Conservation (phyloP, 2,113 vertebrate species). For the Ailurus styani region DNA sequence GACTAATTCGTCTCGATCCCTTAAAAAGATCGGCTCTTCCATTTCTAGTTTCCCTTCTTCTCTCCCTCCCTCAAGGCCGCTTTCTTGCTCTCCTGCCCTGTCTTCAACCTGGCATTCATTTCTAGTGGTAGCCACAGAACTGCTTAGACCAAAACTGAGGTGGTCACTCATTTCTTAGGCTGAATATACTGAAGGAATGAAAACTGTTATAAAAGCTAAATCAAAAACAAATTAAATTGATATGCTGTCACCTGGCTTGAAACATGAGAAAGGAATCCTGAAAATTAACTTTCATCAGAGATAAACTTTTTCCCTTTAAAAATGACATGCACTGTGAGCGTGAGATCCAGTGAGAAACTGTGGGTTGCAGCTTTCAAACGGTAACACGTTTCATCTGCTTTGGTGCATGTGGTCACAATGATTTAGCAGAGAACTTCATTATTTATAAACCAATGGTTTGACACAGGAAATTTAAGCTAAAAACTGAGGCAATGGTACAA, state of each 20-base stretch:
- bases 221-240: neutral
- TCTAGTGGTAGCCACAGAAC: neutral
- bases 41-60: neutral
- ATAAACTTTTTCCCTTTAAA: neutral
- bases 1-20: neutral
- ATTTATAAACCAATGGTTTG: constrained; percentile 48
- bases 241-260: neutral
- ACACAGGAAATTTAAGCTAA: constrained; percentile 70
- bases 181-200: neutral
- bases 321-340: neutral
- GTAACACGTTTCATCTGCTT: neutral
- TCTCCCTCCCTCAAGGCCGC: neutral
- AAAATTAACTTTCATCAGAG: neutral
- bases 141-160: neutral
- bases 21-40: neutral
- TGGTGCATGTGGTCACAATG: neutral
- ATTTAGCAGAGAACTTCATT: constrained; percentile 50
- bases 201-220: neutral
- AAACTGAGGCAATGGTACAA: constrained; percentile 10
- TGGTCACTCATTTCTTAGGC: neutral
- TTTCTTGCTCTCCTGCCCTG: neutral
- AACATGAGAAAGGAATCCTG: neutral
- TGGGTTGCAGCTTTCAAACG: neutral
- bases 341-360: neutral
- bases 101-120: neutral